phyloP scores from a whole-genome alignment of 2,113 vertebrate species.

The human (Homo sapiens) region DNA sequence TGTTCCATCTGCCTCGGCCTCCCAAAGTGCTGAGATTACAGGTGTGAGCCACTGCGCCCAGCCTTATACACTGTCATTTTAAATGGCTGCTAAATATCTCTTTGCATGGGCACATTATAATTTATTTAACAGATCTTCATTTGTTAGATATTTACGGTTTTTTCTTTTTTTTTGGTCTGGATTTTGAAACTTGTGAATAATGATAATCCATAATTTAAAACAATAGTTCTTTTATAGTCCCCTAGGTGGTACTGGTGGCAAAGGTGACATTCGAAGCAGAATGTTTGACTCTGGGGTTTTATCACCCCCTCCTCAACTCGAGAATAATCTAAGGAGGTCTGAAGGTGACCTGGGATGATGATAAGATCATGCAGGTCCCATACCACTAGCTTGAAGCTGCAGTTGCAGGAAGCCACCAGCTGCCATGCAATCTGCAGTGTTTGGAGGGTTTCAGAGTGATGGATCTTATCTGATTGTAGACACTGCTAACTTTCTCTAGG shows the following conservation, averaged over 20 bases:
- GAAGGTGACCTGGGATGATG: neutral
- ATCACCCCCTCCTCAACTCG: neutral
- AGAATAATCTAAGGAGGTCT: neutral
- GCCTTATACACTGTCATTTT: neutral
- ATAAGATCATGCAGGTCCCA: neutral
- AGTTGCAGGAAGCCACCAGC: neutral
- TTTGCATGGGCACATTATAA: neutral
- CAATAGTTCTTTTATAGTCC: neutral
- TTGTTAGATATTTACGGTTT: neutral
- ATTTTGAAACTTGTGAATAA: constrained; percentile 32
- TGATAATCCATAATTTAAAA: neutral
- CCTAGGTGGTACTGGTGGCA: neutral
- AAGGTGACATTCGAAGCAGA: neutral
- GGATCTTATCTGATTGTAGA: neutral
- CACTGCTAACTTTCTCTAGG: neutral
- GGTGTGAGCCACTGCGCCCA: neutral
- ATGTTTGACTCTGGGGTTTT: neutral
- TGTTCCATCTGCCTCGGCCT: too few relatives aligned
- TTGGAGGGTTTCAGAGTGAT: neutral
- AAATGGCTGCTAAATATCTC: neutral
- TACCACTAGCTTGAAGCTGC: neutral
- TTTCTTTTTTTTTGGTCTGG: neutral
- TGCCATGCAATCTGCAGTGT: neutral
- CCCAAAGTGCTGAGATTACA: too few relatives aligned
- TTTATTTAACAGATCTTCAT: neutral